Base-by-base conservation (phyloP, 2,113 vertebrate species). In the Axis porcinus region DNA sequence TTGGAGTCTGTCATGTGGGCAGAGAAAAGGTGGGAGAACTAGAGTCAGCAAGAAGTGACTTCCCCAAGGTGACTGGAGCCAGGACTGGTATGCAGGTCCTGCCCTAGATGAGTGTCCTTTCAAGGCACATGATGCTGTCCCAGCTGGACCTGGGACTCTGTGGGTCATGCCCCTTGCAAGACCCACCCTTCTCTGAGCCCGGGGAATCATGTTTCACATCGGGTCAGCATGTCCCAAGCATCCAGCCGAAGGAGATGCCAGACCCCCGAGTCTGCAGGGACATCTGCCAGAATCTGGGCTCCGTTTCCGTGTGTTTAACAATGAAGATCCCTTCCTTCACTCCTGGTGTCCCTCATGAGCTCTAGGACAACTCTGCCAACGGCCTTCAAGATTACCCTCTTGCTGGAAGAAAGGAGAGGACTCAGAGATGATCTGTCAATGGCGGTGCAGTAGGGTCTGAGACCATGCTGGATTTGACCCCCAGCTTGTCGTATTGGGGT, bases 301-400 rank as follows among this genome's bases (percentile, higher is more conserved):
- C 54, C 1, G 23, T 21, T 28, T 30, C 40, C 0, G 1, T 14
- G 7, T 5, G 14, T 52, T 62, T 16, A 7, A 25, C 12, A 3
- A 5, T 1, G 21, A 28, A 1, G 2, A 16, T 40, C 45, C 13
- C 40, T 47, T 21, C 6, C 6, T 47, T 25, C 0, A 16, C 28
- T 83, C 50, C 11, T 60, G 40, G 27, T n/a, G 6, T 45, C 16
- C 40, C 50, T 74, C 36, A 23, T 5, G 62, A 86, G 50, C 55
- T 82, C 27, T 21, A 3, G 43, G 36, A 45, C 6, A 30, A 33
- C 57, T 45, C 78, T 60, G 2, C 2, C 3, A 10, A 23, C 23
- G 36, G 23, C 30, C 28, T 33, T 33, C 15, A 8, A 1, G 3
- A 52, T 45, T n/a, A 23, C 13, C 6, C 17, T 30, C 6, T 54